Conservation (phyloP, 2,113 vertebrate species). For the Cyprinodon brontotheroides region DNA sequence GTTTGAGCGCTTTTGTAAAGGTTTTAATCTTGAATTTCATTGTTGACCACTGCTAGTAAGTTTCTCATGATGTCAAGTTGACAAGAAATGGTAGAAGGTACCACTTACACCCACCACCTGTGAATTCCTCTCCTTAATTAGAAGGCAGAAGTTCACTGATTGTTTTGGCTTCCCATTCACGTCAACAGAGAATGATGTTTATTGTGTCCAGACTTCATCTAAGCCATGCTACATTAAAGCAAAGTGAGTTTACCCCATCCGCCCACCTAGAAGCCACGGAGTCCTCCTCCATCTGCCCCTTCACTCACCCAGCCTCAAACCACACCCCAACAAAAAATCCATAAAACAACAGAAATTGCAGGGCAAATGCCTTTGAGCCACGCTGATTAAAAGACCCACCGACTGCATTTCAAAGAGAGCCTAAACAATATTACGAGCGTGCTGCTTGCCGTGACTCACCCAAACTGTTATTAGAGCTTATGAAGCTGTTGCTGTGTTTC, state of each 20-base stretch:
- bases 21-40: slow-evolving; percentile 13
- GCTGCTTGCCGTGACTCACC: slow-evolving; percentile 66
- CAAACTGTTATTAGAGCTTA: slow-evolving; percentile 70
- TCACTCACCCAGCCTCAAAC: slow-evolving; percentile 53
- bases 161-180: slow-evolving; percentile 61
- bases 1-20: slow-evolving; percentile 15
- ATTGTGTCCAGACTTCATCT: slow-evolving; percentile 38
- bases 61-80: slow-evolving; percentile 38
- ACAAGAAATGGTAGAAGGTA: slow-evolving; percentile 21
- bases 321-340: slow-evolving; percentile 67
- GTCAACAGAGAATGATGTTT: slow-evolving; percentile 52
- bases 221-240: slow-evolving; percentile 46
- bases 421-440: slow-evolving; percentile 68
- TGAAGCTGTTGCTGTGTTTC: slow-evolving; percentile 53
- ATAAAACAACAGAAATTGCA: slow-evolving; percentile 74
- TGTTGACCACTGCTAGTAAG: slow-evolving; percentile 32
- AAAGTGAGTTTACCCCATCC: slow-evolving; percentile 42
- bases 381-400: slow-evolving; percentile 75
- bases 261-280: slow-evolving; percentile 41
- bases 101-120: slow-evolving; percentile 18
- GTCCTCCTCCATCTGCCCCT: slow-evolving; percentile 14
- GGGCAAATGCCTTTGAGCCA: slow-evolving; percentile 65
- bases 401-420: slow-evolving; percentile 66
- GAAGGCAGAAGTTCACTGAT: slow-evolving; percentile 58
- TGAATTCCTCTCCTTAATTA: slow-evolving; percentile 58